A percentile compares a stretch with the other conserved stretches of the same genome.
Evolutionary conservation across 2,113 vertebrate genomes (phyloP).

Genomic region (Chaetorhynchus papuensis): DNA sequence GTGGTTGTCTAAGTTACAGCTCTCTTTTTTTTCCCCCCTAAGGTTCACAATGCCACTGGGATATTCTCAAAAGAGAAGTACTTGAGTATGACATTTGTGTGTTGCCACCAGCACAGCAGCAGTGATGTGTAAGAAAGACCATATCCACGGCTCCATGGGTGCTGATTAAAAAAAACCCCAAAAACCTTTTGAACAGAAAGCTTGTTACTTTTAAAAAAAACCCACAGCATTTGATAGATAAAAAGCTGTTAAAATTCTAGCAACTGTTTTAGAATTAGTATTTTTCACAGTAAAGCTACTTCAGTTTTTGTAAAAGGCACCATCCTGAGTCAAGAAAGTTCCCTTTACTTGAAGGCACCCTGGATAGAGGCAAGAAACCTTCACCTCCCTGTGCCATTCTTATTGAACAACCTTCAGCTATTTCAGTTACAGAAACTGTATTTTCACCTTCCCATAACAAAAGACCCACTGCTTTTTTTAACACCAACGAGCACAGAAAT

Average conservation of each 20-base stretch:
- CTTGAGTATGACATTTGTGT: neutral
- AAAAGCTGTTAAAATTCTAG: neutral
- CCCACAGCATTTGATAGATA: neutral
- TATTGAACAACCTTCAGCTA: neutral
- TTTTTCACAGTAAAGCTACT: neutral
- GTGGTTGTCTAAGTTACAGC: neutral
- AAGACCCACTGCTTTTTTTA: neutral
- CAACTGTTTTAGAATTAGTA: neutral
- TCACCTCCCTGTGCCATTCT: neutral
- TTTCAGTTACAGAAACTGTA: neutral
- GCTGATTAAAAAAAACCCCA: neutral
- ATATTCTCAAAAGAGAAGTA: neutral
- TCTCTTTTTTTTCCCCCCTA: accelerated
- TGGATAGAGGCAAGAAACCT: neutral
- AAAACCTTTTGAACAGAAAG: neutral
- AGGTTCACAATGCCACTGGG: neutral
- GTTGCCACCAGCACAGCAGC: neutral
- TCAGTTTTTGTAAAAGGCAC: neutral
- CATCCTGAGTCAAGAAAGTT: neutral
- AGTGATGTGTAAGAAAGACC: neutral
- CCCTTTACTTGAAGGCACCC: neutral
- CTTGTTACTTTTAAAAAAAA: neutral
- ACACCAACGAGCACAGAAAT: neutral
- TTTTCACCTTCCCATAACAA: neutral
- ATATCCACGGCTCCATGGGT: neutral